Evolutionary conservation across 1,140 invertebrate genomes (phyloP).

Genomic region (Anadara kagoshimensis): DNA sequence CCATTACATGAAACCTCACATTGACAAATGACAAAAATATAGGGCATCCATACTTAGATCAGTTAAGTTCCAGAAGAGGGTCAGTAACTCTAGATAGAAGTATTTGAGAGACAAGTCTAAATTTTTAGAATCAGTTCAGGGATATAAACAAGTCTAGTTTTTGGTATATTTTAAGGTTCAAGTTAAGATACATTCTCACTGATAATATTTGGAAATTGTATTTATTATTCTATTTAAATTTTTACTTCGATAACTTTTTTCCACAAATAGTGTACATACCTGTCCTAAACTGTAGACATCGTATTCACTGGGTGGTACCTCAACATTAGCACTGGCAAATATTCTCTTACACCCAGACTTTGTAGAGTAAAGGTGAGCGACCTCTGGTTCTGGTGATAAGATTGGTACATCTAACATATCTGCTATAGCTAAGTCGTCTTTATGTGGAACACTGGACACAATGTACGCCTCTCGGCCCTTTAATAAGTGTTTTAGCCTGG

Average conservation of each 20-base stretch:
- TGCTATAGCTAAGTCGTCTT: constrained; percentile 71
- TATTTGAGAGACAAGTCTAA: background rate
- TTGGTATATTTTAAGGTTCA: constrained; percentile 4
- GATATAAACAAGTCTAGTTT: too few species aligned
- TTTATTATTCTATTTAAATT: too few species aligned
- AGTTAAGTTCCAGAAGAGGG: too few species aligned
- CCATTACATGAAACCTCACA: background rate
- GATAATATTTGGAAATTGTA: background rate
- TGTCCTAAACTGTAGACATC: constrained; percentile 72
- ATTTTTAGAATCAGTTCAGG: background rate
- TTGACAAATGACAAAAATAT: too few species aligned
- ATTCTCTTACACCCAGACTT: constrained; percentile 74
- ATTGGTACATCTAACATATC: constrained; percentile 70
- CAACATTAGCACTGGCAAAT: constrained; percentile 70
- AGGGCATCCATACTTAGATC: too few species aligned
- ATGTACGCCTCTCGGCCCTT: constrained; percentile 72
- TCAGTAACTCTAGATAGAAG: background rate
- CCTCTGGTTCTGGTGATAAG: constrained; percentile 70
- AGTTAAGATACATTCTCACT: background rate
- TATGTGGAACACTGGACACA: constrained; percentile 68
- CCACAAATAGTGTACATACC: constrained; percentile 46
- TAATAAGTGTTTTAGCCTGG: constrained; percentile 69
- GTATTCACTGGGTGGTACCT: constrained; percentile 70
- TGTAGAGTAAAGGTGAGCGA: constrained; percentile 70
- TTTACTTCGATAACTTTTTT: background rate